Base-by-base conservation (phyloP, 2,113 vertebrate genomes). In the Propithecus coquereli region DNA sequence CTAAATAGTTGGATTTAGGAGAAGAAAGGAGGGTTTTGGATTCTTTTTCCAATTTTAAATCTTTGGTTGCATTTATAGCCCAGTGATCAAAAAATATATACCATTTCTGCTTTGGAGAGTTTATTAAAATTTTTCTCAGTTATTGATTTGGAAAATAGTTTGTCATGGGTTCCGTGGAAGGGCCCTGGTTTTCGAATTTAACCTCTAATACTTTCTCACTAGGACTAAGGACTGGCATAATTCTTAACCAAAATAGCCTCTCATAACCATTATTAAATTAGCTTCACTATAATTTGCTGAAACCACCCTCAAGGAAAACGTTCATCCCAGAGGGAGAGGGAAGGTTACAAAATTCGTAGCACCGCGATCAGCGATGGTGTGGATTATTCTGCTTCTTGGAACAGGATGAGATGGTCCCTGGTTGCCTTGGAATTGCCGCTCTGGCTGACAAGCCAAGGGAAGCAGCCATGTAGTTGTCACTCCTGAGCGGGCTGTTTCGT, bases 381-480 rank as follows among this genome's bases (percentile, higher is more conserved):
- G 23, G 45, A 14, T 30, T 63, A 18, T 30, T 52, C 37, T 73
- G 5, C 11, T 63, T 84, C 61, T 34, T 40, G 20, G 54, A 86
- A 86, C 10, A 90, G 32, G 73, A 40, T 27, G 47, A 27, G 34
- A 27, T 10, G 81, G 65, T 17, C 23, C 27, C 63, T 57, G 52
- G 18, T 63, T 65, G 85, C 50, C 91, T 34, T 86, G 65, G 34
- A 70, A 47, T 71, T 3, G 0, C 59, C 63, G 2, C 54, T n/a
- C 34, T 22, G 45, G 65, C 20, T 73, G 65, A 47, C 14, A 37
- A 93, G 30, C 25, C 71, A 70, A 79, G 70, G 50, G 59, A 57
- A 89, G 8, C 54, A 54, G 25, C 17, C 3, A 1, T 10, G 0
- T 3, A 30, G 43, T 20, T 6, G 3, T 20, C 45, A 1, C 54